A percentile compares a stretch with the other conserved stretches of the same genome.
Conservation (phyloP, 2,113 vertebrate genomes). For the Centropus bengalensis region DNA sequence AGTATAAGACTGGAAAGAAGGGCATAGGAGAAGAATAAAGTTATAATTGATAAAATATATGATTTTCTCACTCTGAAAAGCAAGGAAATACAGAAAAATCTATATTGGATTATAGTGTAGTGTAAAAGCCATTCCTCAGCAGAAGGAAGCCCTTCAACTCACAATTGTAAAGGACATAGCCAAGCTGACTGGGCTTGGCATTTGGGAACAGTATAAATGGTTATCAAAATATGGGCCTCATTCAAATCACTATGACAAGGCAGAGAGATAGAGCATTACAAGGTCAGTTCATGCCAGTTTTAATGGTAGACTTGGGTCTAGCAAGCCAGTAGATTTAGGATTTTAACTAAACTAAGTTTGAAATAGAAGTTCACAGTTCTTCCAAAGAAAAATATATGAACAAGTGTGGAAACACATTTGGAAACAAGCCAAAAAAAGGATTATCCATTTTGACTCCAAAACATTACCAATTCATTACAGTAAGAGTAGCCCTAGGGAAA, state of each 20-base stretch:
- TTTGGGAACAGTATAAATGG: background rate
- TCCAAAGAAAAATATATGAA: background rate
- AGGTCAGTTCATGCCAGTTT: slow-evolving; percentile 17
- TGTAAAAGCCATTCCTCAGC: background rate
- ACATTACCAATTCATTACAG: background rate
- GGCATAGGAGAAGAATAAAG: background rate
- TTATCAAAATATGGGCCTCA: slow-evolving; percentile 9
- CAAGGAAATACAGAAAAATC: slow-evolving; percentile 23
- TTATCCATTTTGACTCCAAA: background rate
- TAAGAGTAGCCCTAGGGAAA: background rate
- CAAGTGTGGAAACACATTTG: background rate
- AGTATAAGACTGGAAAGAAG: background rate
- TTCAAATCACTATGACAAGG: background rate
- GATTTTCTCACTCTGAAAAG: background rate
- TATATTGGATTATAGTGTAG: background rate
- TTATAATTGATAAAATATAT: background rate
- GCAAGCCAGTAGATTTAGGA: background rate
- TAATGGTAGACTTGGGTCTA: background rate
- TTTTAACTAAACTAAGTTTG: slow-evolving; percentile 51
- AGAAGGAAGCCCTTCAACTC: background rate
- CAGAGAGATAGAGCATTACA: background rate
- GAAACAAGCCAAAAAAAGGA: background rate
- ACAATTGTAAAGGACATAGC: background rate
- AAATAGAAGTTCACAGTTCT: background rate
- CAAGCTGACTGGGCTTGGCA: background rate